Percentiles rank a stretch among this genome's conserved stretches.
These are phyloP conservation scores for Gymnoscelis rufifasciata DNA, from an alignment of 2,888 invertebrate genomes.

Conservation along the genomic window DNA sequence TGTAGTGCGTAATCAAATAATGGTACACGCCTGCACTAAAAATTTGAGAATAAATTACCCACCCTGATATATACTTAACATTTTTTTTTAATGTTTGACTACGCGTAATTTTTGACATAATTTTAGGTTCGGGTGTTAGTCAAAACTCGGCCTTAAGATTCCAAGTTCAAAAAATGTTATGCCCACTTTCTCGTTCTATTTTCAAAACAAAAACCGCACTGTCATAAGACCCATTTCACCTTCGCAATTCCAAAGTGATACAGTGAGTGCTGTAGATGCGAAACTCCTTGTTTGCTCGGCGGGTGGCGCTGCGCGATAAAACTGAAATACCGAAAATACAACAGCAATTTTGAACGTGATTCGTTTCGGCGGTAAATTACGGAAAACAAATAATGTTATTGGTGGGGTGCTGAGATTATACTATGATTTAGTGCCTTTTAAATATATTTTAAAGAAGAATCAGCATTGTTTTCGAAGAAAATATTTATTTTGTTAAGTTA, in stretches of 20 bases:
- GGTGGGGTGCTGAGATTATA: neutral
- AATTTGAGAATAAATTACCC: too few relatives aligned
- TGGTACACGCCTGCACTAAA: too few relatives aligned
- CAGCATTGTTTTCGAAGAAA: neutral
- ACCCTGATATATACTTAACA: too few relatives aligned
- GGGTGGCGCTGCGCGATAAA: constrained; percentile 21
- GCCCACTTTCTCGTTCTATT: too few relatives aligned
- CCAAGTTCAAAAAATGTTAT: too few relatives aligned
- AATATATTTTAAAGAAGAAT: neutral
- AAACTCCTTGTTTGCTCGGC: constrained; percentile 44
- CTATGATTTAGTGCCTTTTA: neutral
- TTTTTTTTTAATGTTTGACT: too few relatives aligned
- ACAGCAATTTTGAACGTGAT: constrained; percentile 21
- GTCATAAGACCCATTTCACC: neutral
- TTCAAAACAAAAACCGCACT: neutral
- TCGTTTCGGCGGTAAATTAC: constrained; percentile 19
- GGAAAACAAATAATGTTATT: constrained; percentile 22
- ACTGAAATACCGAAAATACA: constrained; percentile 18
- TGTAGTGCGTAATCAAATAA: too few relatives aligned
- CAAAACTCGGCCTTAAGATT: too few relatives aligned
- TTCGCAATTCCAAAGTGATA: neutral
- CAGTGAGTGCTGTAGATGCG: constrained; percentile 38
- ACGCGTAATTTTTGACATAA: too few relatives aligned
- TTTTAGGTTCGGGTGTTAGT: too few relatives aligned
- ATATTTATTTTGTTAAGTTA: neutral